Percentiles rank a stretch among this genome's conserved stretches.
These are phyloP conservation scores for Sebastes matsubarae DNA, from an alignment of 2,797 vertebrate genomes.

Conservation along the genomic window DNA sequence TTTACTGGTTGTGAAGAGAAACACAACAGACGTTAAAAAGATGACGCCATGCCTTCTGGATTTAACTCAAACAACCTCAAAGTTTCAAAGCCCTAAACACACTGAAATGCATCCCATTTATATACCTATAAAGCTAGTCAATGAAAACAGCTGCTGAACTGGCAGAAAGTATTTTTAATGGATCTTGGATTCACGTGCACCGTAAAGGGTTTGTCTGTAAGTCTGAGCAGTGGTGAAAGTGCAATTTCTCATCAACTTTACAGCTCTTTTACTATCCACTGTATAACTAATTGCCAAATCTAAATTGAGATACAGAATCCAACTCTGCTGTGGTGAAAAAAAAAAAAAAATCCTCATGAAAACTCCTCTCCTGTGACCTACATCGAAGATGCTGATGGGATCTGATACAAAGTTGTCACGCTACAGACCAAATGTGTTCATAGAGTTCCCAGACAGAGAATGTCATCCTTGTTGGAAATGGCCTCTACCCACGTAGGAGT, in stretches of 20 bases:
- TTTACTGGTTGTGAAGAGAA: slow-evolving; percentile 35
- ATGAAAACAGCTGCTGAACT: slow-evolving; percentile 67
- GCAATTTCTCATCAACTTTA: slow-evolving; percentile 57
- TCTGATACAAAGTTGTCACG: slow-evolving; percentile 15
- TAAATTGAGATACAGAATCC: slow-evolving; percentile 39
- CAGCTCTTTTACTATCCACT: slow-evolving; percentile 47
- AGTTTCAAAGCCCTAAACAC: slow-evolving; percentile 44
- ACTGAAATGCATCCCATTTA: slow-evolving; percentile 57
- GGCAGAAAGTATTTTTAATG: slow-evolving; percentile 58
- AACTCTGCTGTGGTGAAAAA: background rate
- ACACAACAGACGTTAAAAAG: slow-evolving; percentile 50
- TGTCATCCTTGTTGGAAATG: slow-evolving; percentile 62
- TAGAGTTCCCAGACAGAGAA: slow-evolving; percentile 41
- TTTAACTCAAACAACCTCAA: slow-evolving; percentile 45
- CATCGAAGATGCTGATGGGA: slow-evolving; percentile 21
- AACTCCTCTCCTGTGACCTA: slow-evolving; percentile 23
- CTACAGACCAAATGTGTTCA: slow-evolving; percentile 36
- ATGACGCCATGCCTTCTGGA: slow-evolving; percentile 52
- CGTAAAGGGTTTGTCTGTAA: slow-evolving; percentile 18
- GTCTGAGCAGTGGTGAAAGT: slow-evolving; percentile 35
- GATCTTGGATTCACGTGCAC: slow-evolving; percentile 29
- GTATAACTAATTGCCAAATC: slow-evolving; percentile 45
- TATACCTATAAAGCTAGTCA: slow-evolving; percentile 66
- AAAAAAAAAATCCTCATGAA: slow-evolving; percentile 4
- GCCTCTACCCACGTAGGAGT: background rate